phyloP scores from a whole-genome alignment of 2,888 invertebrate genomes.

The Acleris cristana region DNA sequence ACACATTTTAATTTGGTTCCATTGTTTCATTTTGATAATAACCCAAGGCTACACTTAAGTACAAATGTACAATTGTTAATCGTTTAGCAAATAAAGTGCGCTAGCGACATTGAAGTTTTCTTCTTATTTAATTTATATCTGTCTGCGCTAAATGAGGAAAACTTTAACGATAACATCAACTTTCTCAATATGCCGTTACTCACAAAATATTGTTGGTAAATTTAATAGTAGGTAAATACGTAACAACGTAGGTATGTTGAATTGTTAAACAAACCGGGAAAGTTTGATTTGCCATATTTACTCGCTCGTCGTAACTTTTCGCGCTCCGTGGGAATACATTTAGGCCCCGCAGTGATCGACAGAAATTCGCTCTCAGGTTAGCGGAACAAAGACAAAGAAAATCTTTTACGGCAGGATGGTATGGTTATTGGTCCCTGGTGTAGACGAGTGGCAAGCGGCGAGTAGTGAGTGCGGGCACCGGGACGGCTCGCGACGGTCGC shows the following conservation, averaged over 20 bases:
- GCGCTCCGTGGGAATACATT: conserved; percentile 27
- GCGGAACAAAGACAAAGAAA: conserved; percentile 51
- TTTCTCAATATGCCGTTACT: not conserved
- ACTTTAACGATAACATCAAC: conserved; percentile 4
- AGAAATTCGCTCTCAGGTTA: conserved; percentile 42
- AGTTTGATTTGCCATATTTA: conserved; percentile 17
- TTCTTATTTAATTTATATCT: not conserved
- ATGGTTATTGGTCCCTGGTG: conserved; percentile 66
- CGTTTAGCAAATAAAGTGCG: conserved; percentile 16
- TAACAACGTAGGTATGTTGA: not conserved
- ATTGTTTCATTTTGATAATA: conserved; percentile 25
- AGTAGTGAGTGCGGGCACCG: conserved; percentile 54
- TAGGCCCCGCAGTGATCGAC: conserved; percentile 27
- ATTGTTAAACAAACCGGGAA: conserved; percentile 7
- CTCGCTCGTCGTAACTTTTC: conserved; percentile 1
- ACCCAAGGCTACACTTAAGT: conserved; percentile 26
- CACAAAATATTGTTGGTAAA: too few relatives aligned
- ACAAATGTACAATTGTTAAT: conserved; percentile 10
- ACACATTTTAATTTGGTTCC: conserved; percentile 32
- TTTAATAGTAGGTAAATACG: too few relatives aligned
- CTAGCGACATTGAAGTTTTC: conserved; percentile 1
- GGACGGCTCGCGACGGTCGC: conserved; percentile 69
- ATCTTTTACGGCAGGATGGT: conserved; percentile 56
- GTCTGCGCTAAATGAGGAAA: conserved; percentile 11
- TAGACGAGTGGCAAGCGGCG: conserved; percentile 49